These are phyloP conservation scores for Campodea augens DNA, from an alignment of 1,140 invertebrate genomes.

Conservation along the genomic window DNA sequence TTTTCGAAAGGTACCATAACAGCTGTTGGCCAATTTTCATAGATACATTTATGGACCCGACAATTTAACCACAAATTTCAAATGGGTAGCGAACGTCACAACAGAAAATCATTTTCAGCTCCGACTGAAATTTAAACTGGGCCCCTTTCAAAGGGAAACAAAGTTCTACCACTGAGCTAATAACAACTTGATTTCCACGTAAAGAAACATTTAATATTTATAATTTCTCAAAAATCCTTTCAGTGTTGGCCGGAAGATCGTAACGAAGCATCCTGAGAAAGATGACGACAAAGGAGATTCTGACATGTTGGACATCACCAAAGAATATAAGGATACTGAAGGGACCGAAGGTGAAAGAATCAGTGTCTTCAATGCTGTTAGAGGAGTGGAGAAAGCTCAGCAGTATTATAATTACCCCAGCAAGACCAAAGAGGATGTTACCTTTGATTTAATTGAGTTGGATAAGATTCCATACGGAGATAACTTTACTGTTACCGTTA, in stretches of 20 bases:
- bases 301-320: conserved; percentile 44
- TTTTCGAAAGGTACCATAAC: too few relatives aligned
- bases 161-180: too few relatives aligned
- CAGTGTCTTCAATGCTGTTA: conserved; percentile 39
- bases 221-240: conserved; percentile 15
- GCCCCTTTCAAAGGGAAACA: too few relatives aligned
- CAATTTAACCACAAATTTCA: too few relatives aligned
- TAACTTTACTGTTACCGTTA: conserved; percentile 40
- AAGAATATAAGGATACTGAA: conserved; percentile 47
- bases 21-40: too few relatives aligned
- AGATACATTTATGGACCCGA: too few relatives aligned
- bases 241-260: conserved; percentile 48
- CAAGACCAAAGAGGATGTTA: conserved; percentile 35
- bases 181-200: too few relatives aligned
- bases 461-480: conserved; percentile 42
- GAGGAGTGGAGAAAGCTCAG: conserved; percentile 33
- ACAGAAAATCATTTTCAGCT: too few relatives aligned
- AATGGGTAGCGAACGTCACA: too few relatives aligned
- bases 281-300: conserved; percentile 35
- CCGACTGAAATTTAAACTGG: too few relatives aligned
- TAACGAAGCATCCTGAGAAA: conserved; percentile 43
- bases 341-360: conserved; percentile 38
- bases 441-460: conserved; percentile 44
- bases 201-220: not conserved
- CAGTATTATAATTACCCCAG: conserved; percentile 34